Evolutionary conservation across 1,140 invertebrate genomes (phyloP), one percentile per base, ranked within the genome.

Genomic region (Fopius arisanus): DNA sequence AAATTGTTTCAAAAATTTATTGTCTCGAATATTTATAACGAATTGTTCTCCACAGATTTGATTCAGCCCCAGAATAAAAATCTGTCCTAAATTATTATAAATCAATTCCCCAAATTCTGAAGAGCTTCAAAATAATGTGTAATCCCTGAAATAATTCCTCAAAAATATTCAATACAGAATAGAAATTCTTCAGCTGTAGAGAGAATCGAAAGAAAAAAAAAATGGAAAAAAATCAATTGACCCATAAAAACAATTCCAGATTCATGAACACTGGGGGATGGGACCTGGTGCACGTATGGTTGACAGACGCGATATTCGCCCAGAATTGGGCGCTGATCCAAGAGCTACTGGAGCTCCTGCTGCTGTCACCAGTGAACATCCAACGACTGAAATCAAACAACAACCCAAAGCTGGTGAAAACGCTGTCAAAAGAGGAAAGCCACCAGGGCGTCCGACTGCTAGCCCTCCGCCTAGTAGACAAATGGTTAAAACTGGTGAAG

Each of bases 191-290:
- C n/a, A n/a, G n/a, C n/a, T n/a, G n/a, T n/a, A n/a, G n/a, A n/a
- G n/a, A n/a, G n/a, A n/a, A n/a, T n/a, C n/a, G n/a, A n/a, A n/a
- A n/a, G n/a, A n/a, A n/a, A 37, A 37, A 37, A 37, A 37, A 37
- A 37, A 37, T 37, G 33, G 4, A 37, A 37, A 37, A 4, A 37
- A 37, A 37, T 37, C 33, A 48, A 48, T 16, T n/a, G n/a, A n/a
- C 43, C 43, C 14, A 7, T n/a, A 26, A 72, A 70, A 69, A 76
- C 70, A 51, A 28, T 85, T 86, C 26, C 78, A 94, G 92, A 82
- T 97, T 97, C 86, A 96, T 98, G 92, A 90, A 91, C 62, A 93
- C 92, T 71, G 96, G 95, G 77, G 97, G 96, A 29, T 98, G 97
- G 97, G 91, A 93, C 76, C 90, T 97, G 54, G 91, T 96, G 29